These are phyloP conservation scores for Umimayanthus kanabou DNA, from an alignment of 92 coral and sea anemone species.

Conservation along the genomic window DNA sequence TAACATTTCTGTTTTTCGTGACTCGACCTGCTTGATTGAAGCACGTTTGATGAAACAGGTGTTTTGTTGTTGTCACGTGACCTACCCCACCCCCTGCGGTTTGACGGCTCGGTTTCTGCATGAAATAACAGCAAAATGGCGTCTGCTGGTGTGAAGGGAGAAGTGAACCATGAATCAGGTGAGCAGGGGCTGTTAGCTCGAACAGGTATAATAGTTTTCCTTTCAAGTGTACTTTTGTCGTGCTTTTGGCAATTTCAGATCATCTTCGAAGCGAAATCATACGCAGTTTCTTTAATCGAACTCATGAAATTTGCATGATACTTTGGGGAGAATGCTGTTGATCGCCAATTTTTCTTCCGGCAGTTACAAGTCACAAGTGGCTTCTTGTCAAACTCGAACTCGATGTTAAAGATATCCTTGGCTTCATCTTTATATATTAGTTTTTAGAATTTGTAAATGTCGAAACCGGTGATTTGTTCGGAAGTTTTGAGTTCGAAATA, in stretches of 20 bases:
- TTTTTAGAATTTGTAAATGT: neutral
- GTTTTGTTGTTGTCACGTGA: constrained; percentile 23
- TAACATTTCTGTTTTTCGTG: constrained; percentile 4
- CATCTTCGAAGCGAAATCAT: neutral
- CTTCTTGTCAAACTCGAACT: neutral
- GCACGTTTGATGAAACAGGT: neutral
- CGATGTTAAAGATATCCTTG: neutral
- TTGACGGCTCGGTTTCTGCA: neutral
- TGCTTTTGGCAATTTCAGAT: neutral
- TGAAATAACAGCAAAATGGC: constrained; percentile 16
- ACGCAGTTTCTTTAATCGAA: neutral
- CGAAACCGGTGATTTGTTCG: neutral
- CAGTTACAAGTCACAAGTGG: neutral
- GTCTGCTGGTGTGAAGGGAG: constrained; percentile 10
- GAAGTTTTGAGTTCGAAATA: neutral
- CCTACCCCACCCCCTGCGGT: constrained; percentile 27
- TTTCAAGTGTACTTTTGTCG: neutral
- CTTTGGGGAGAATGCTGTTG: neutral
- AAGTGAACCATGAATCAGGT: constrained; percentile 27
- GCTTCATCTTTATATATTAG: neutral
- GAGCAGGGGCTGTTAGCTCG: constrained; percentile 30
- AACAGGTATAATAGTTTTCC: constrained; percentile 14
- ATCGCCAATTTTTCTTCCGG: neutral
- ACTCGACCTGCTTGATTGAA: neutral
- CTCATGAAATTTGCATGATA: constrained; percentile 36